Base-by-base conservation (phyloP, 1,140 invertebrate genomes). In the Drosophila neocordata region DNA sequence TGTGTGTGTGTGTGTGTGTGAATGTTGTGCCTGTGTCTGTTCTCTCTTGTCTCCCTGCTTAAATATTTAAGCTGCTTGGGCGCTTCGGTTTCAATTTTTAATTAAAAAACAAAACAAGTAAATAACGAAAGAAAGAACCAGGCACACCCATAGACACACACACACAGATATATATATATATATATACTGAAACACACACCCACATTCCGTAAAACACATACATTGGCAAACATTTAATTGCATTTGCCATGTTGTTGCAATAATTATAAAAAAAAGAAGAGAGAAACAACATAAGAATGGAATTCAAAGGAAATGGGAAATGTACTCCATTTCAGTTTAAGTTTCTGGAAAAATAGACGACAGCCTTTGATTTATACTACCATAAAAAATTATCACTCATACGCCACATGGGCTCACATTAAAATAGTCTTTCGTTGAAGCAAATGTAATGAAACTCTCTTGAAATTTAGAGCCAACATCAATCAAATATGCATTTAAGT, bases 21-120 rank as follows among this genome's bases (percentile, higher is more conserved):
- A 35, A 27, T 37, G 48, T 44, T 24, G 37, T 64, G 48, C 41
- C 41, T 48, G 41, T 48, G 15, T 48, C 15, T 48, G 41, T 48
- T 20, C 41, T 1, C 51, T 22, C 44, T 53, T 69, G 52, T 64
- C 12, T 31, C 52, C 22, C 35, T 55, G 51, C 41, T 71, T 65
- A 68, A 75, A 75, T 77, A 79, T 71, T 70, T 60, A 81, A 81
- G 58, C 73, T 63, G 65, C 66, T 59, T 38, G 72, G 73, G 72
- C 53, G 71, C 35, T 75, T 69, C 58, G 68, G 71, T 75, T 75
- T 78, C n/a, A 70, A 83, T 78, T 78, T 82, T 83, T 83, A 65
- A 82, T 79, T 71, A 69, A 61, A 64, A 71, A 79, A 70, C 59
- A 73, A 77, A 73, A 13, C 56, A 62, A 62, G 55, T 44, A 31